Evolutionary conservation across 2,113 vertebrate species (phyloP), one percentile per base, ranked within the genome.

Genomic region (Sphyrna mokarran): DNA sequence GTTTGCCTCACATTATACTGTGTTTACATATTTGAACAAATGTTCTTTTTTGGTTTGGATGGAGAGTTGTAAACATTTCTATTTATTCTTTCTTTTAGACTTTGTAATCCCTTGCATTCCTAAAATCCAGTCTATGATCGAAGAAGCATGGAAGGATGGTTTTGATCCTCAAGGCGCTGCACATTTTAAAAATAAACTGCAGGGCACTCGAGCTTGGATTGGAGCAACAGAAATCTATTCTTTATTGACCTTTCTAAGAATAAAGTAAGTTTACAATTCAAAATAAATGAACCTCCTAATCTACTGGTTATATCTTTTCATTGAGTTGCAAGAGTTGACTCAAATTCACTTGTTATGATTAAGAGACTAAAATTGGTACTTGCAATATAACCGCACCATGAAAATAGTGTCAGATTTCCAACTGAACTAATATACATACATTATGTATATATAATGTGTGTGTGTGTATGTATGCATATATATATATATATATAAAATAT

Each of bases 141-240:
- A 99, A 97, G 98, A 98, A 96, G 98, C 98, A 0, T 99, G 99
- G 99, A 97, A 96, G 95, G 98, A 98, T 97, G 99, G 99, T 10
- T 97, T 99, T 96, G 99, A 99, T 97, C 98, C 99, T 89, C 98
- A 98, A 0, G 99, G 99, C 16, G 99, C 99, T 1, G 98, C 98
- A 96, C 98, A 99, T 96, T 99, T 99, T 96, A 98, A 97, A 96
- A 96, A 97, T 95, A 97, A 96, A 91, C 97, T 99, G 96, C 97
- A 97, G 89, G 98, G 98, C 96, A 99, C 98, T 80, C 98, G 97
- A 86, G 98, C 99, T 63, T 99, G 99, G 99, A 99, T 99, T 94
- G 99, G 99, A 97, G 98, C 99, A 68, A 99, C 98, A 96, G 99
- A 99, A 98, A 98, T 99, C 96, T 99, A 98, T 96, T 97, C 97